Percentiles rank a stretch among this genome's conserved stretches.
phyloP scores from a whole-genome alignment of 2,113 vertebrate species.

The Climacteris rufus region DNA sequence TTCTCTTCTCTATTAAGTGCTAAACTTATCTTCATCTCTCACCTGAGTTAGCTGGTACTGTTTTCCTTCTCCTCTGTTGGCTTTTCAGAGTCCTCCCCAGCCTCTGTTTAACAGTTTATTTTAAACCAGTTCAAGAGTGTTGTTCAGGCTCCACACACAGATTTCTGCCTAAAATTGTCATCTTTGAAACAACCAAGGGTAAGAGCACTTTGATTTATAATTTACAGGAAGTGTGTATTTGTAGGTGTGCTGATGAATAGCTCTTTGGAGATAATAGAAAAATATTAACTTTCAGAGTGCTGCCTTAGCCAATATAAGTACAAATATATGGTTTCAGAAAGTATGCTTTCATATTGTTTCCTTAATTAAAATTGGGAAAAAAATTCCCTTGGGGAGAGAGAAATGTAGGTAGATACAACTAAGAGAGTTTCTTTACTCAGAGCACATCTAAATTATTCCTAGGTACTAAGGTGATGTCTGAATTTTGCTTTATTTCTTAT shows the following conservation, averaged over 20 bases:
- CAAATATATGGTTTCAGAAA: not conserved
- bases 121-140: not conserved
- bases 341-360: not conserved
- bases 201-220: not conserved
- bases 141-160: not conserved
- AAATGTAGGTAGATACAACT: not conserved
- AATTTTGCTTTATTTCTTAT: not conserved
- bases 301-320: not conserved
- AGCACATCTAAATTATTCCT: not conserved
- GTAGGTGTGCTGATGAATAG: constrained; percentile 1
- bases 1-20: not conserved
- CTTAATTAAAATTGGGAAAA: not conserved
- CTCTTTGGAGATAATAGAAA: not conserved
- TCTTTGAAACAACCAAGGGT: not conserved
- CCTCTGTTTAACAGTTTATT: not conserved
- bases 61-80: not conserved
- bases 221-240: not conserved
- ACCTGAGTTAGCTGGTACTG: not conserved
- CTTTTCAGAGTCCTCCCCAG: not conserved
- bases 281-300: not conserved
- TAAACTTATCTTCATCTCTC: not conserved
- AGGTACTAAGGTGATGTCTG: not conserved
- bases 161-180: not conserved
- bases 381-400: not conserved
- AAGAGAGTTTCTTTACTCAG: not conserved